phyloP scores from a whole-genome alignment of 1,140 invertebrate species.

The Hesperophylax magnus region DNA sequence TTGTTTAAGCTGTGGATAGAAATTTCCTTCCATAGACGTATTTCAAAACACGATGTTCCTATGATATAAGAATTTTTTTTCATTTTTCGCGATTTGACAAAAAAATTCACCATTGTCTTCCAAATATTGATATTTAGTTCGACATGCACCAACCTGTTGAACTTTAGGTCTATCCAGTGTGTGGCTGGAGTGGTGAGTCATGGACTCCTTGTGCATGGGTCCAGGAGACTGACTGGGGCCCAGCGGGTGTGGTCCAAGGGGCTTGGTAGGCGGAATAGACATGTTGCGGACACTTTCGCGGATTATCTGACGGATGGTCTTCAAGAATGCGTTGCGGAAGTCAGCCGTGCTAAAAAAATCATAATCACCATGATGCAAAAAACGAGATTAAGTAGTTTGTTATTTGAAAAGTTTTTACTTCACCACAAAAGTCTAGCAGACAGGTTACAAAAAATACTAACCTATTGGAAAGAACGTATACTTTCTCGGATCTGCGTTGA shows the following conservation, averaged over 20 bases:
- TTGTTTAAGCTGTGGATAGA: too few relatives aligned
- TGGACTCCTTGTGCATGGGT: slow-evolving; percentile 45
- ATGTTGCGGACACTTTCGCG: slow-evolving; percentile 95
- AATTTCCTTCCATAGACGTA: too few relatives aligned
- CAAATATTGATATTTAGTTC: too few relatives aligned
- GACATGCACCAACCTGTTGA: slow-evolving; percentile 63
- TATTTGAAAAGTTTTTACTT: not conserved
- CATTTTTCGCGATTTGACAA: too few relatives aligned
- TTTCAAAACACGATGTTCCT: too few relatives aligned
- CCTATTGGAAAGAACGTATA: slow-evolving; percentile 97
- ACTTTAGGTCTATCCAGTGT: slow-evolving; percentile 75
- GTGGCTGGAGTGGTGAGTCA: slow-evolving; percentile 66
- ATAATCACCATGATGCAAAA: not conserved
- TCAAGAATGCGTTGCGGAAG: slow-evolving; percentile 95
- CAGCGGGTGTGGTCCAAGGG: slow-evolving; percentile 70
- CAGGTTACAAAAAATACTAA: slow-evolving; percentile 61
- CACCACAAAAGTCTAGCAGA: not conserved
- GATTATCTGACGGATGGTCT: slow-evolving; percentile 96
- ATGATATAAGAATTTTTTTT: too few relatives aligned
- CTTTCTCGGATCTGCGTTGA: slow-evolving; percentile 94
- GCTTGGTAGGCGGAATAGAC: slow-evolving; percentile 88
- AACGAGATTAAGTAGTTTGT: not conserved
- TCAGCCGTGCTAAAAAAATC: slow-evolving; percentile 83
- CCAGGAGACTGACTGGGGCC: slow-evolving; percentile 57
- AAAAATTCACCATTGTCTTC: too few relatives aligned